These are phyloP conservation scores for Petaurus breviceps DNA, from an alignment of 2,113 vertebrate species.

Conservation along the genomic window DNA sequence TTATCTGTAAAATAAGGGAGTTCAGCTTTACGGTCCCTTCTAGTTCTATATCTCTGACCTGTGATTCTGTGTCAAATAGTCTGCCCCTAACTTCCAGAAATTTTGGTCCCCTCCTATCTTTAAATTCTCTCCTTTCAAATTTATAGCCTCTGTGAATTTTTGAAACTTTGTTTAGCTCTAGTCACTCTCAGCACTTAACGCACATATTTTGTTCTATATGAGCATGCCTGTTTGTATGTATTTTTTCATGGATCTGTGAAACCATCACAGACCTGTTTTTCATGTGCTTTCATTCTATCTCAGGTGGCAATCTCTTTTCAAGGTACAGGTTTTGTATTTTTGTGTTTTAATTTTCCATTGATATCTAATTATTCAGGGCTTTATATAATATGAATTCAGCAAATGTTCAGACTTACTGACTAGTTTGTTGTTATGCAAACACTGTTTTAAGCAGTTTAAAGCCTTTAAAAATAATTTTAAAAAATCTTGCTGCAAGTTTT, in stretches of 20 bases:
- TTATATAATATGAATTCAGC: constrained; percentile 14
- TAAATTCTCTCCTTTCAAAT: constrained; percentile 32
- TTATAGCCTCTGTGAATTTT: background rate
- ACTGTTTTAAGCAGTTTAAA: constrained; percentile 40
- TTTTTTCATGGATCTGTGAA: background rate
- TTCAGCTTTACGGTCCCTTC: background rate
- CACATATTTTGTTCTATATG: background rate
- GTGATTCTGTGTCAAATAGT: background rate
- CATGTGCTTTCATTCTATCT: constrained; percentile 44
- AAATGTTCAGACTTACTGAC: constrained; percentile 19
- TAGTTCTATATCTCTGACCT: background rate
- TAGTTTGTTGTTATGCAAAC: constrained; percentile 12
- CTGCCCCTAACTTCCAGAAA: background rate
- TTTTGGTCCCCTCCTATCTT: constrained; percentile 4
- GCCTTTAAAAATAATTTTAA: background rate
- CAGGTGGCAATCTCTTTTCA: constrained; percentile 16
- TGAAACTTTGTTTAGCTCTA: constrained; percentile 5
- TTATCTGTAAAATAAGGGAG: background rate
- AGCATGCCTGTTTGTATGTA: background rate
- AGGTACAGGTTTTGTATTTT: background rate
- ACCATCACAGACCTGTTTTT: background rate
- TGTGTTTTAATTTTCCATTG: constrained; percentile 29
- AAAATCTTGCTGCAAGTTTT: constrained; percentile 10
- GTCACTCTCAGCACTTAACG: background rate
- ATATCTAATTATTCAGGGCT: background rate